These are phyloP conservation scores for Zaprionus lineosus DNA, from an alignment of 2,888 invertebrate genomes.

Conservation along the genomic window DNA sequence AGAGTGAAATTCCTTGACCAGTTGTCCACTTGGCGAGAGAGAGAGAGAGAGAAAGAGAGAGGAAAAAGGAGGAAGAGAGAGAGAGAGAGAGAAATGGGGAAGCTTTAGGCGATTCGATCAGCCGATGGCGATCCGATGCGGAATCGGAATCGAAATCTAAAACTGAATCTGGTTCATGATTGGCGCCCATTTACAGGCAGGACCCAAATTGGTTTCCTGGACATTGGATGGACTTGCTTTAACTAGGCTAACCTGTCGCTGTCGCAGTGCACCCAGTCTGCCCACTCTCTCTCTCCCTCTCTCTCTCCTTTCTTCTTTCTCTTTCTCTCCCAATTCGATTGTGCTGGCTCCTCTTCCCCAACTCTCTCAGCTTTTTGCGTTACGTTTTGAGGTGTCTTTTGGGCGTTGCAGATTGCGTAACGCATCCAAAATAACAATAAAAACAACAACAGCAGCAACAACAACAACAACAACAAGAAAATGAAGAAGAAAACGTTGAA, in stretches of 20 bases:
- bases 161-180: conserved; percentile 45
- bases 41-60: too few relatives aligned
- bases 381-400: conserved; percentile 32
- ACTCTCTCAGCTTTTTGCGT: neutral
- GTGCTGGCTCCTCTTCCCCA: too few relatives aligned
- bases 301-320: neutral
- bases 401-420: conserved; percentile 48
- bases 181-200: conserved; percentile 40
- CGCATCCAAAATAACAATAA: too few relatives aligned
- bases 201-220: conserved; percentile 40
- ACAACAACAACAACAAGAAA: neutral
- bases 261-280: neutral
- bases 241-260: conserved; percentile 54
- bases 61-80: too few relatives aligned
- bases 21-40: neutral
- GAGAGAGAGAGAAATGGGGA: too few relatives aligned
- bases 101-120: neutral
- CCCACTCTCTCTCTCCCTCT: neutral
- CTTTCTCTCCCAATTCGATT: too few relatives aligned
- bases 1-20: conserved; percentile 55
- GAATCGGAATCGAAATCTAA: conserved; percentile 32
- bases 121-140: too few relatives aligned
- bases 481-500: conserved; percentile 15
- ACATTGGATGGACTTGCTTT: too few relatives aligned
- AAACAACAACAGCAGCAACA: conserved; percentile 3